These are phyloP conservation scores for Selenia dentaria DNA, from an alignment of 2,888 invertebrate species.

Conservation along the genomic window DNA sequence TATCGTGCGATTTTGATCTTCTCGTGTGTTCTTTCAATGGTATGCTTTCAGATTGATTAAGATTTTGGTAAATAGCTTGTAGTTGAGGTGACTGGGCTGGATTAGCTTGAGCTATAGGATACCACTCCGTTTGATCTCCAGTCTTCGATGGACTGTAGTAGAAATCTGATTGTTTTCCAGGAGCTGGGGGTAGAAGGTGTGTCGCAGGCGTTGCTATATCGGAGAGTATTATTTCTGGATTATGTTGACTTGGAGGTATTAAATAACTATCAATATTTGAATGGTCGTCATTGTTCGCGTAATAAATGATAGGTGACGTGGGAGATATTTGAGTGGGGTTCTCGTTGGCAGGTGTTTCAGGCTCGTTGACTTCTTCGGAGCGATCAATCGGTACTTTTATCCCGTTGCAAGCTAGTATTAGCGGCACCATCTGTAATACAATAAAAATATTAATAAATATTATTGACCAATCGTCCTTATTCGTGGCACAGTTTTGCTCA, in stretches of 20 bases:
- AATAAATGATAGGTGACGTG: too few relatives aligned
- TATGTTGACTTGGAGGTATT: slow-evolving; percentile 59
- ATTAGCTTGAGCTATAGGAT: slow-evolving; percentile 57
- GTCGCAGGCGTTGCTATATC: slow-evolving; percentile 62
- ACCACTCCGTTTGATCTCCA: slow-evolving; percentile 69
- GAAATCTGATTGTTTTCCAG: slow-evolving; percentile 50
- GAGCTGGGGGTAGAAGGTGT: slow-evolving; percentile 64
- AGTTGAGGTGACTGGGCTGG: slow-evolving; percentile 27
- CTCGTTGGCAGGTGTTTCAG: slow-evolving; percentile 31
- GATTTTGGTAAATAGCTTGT: slow-evolving; percentile 45
- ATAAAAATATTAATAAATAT: slow-evolving; percentile 9
- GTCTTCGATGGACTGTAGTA: slow-evolving; percentile 56
- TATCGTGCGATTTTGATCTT: slow-evolving; percentile 22
- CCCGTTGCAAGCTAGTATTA: slow-evolving; percentile 47
- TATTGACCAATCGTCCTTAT: too few relatives aligned
- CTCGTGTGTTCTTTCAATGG: slow-evolving; percentile 24
- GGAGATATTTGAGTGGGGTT: slow-evolving; percentile 47
- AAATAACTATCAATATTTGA: slow-evolving; percentile 59
- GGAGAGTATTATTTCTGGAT: slow-evolving; percentile 46
- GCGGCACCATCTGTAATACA: slow-evolving; percentile 58
- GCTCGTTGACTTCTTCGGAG: slow-evolving; percentile 41
- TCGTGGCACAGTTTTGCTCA: slow-evolving; percentile 2
- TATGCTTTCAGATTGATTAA: slow-evolving; percentile 30
- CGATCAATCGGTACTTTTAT: slow-evolving; percentile 66
- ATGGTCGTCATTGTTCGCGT: slow-evolving; percentile 56